Evolutionary conservation across 30 jellyfish, hydroid and myxozoan species (phyloP).

Genomic region (Pseudorhiza aurosa): DNA sequence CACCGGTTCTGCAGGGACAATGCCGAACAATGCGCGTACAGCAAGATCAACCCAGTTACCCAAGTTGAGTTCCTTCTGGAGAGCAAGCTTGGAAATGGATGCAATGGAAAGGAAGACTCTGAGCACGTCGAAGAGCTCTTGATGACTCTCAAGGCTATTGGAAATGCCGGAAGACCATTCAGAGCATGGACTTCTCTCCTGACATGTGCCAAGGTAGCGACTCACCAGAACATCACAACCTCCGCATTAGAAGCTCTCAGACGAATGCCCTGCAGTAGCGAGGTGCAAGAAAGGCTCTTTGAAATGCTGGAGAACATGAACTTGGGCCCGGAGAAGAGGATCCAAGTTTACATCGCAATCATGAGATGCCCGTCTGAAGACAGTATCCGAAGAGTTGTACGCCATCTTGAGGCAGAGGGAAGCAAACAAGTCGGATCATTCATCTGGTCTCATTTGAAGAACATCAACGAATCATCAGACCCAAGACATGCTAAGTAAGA

Average conservation of each 20-base stretch:
- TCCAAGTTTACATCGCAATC: constrained; percentile 82
- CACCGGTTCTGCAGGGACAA: constrained; percentile 87
- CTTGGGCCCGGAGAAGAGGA: constrained; percentile 89
- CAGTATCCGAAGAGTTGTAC: constrained; percentile 61
- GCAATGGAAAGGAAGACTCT: constrained; percentile 85
- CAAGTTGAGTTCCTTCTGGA: constrained; percentile 86
- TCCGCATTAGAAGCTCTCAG: constrained; percentile 97
- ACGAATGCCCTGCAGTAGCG: constrained; percentile 94
- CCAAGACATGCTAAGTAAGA: constrained; percentile 84
- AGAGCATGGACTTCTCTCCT: constrained; percentile 78
- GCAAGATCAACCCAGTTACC: constrained; percentile 87
- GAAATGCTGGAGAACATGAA: constrained; percentile 49
- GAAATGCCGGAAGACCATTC: constrained; percentile 95
- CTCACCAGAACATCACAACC: constrained; percentile 89
- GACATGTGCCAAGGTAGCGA: constrained; percentile 86
- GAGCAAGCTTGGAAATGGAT: constrained; percentile 76
- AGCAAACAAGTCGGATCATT: constrained; percentile 91
- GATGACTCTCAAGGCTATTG: constrained; percentile 92
- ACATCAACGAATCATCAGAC: constrained; percentile 90
- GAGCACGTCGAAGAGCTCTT: constrained; percentile 95
- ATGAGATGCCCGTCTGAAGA: constrained; percentile 93
- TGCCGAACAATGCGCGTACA: constrained; percentile 88
- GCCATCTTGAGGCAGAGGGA: constrained; percentile 69
- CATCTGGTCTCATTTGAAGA: constrained; percentile 86
- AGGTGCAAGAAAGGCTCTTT: constrained; percentile 36